These are phyloP conservation scores for Theocolax elegans DNA, from an alignment of 1,140 invertebrate genomes.

Conservation along the genomic window DNA sequence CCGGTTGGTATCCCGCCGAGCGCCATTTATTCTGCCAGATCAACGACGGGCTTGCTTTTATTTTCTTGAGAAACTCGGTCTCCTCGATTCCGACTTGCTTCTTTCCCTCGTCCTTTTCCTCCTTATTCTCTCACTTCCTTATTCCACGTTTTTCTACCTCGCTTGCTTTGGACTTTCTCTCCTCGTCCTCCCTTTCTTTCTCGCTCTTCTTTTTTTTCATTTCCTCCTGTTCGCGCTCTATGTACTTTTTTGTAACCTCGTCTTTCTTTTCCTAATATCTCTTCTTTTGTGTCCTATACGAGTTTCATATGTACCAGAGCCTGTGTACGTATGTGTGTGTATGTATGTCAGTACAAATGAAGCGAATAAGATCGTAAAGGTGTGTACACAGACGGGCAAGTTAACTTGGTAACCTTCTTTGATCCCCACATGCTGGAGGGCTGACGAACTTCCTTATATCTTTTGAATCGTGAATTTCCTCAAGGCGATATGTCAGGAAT, in stretches of 20 bases:
- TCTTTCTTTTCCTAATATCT: slow-evolving; percentile 26
- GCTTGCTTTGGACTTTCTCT: slow-evolving; percentile 14
- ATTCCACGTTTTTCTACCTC: slow-evolving; percentile 14
- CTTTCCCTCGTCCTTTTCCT: background rate
- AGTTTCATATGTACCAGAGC: background rate
- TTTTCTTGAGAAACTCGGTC: slow-evolving; percentile 23
- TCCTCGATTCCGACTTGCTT: slow-evolving; percentile 5
- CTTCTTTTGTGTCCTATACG: background rate
- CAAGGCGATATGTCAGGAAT: too few relatives aligned
- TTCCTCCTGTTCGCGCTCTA: background rate
- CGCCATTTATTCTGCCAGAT: slow-evolving; percentile 34
- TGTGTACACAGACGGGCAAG: background rate
- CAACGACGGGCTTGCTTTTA: slow-evolving; percentile 31
- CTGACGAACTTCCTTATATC: too few relatives aligned
- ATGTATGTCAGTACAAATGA: background rate
- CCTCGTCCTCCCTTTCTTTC: slow-evolving; percentile 21
- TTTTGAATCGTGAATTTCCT: too few relatives aligned
- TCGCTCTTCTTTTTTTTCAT: background rate
- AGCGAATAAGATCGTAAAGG: background rate
- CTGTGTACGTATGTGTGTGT: background rate
- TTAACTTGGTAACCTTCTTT: background rate
- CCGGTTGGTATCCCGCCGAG: slow-evolving; percentile 26
- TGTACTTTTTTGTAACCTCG: background rate
- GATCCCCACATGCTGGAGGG: background rate
- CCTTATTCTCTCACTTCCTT: background rate